These are phyloP conservation scores for Hypomecis atomaria DNA, from an alignment of 2,888 invertebrate species.

Conservation along the genomic window DNA sequence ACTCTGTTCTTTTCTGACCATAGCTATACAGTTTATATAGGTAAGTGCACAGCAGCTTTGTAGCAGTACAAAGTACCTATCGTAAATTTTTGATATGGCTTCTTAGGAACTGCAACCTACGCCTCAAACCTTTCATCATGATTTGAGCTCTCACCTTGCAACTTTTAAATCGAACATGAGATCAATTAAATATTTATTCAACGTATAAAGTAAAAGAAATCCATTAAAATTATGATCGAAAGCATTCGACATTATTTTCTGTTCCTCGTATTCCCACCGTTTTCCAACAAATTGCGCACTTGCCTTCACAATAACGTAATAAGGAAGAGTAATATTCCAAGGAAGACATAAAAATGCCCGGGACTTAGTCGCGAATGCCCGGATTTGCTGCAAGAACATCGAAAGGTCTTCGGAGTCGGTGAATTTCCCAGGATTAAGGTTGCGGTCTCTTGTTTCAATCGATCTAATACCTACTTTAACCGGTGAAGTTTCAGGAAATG, in stretches of 20 bases:
- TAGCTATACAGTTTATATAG: too few species aligned
- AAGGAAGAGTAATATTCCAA: constrained; percentile 47
- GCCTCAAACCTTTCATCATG: too few species aligned
- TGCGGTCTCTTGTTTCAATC: constrained; percentile 64
- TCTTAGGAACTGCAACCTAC: too few species aligned
- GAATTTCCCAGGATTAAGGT: constrained; percentile 68
- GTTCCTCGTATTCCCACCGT: constrained; percentile 1
- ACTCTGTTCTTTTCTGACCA: too few species aligned
- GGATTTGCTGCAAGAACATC: constrained; percentile 70
- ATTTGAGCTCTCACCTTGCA: too few species aligned
- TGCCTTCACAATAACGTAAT: constrained; percentile 27
- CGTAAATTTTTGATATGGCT: too few species aligned
- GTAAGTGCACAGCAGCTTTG: too few species aligned
- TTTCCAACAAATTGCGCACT: constrained; percentile 23
- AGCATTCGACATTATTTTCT: background rate
- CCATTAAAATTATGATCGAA: too few species aligned
- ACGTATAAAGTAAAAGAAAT: too few species aligned
- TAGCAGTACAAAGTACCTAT: too few species aligned
- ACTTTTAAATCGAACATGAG: too few species aligned
- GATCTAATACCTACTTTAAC: constrained; percentile 56
- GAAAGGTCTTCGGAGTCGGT: constrained; percentile 72
- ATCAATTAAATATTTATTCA: too few species aligned
- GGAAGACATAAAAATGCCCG: constrained; percentile 71
- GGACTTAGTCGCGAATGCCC: constrained; percentile 69
- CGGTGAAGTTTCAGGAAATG: constrained; percentile 29